Conservation (phyloP, 37 sponge, comb jelly and placozoan species). For the Cliona cf. orientalis region DNA sequence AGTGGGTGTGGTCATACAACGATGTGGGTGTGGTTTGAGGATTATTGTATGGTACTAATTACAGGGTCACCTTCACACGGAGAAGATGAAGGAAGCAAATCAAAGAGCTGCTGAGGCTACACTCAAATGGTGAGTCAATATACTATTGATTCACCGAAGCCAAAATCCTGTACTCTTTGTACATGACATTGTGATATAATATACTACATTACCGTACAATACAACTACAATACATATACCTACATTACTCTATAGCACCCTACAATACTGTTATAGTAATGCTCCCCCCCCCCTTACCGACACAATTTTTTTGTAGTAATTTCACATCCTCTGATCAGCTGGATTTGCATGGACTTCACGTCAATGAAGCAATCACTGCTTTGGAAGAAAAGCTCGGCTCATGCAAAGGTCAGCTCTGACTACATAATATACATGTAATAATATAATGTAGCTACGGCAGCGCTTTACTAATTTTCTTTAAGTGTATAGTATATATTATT, state of each 20-base stretch:
- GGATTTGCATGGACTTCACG: constrained; percentile 85
- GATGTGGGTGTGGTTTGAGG: not conserved
- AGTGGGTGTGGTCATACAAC: too few species aligned
- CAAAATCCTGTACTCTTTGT: not conserved
- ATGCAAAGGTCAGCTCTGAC: too few species aligned
- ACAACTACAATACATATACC: too few species aligned
- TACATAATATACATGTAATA: too few species aligned
- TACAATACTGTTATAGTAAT: too few species aligned
- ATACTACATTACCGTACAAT: too few species aligned
- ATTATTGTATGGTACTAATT: not conserved
- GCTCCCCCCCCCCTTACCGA: not conserved
- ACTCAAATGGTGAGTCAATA: not conserved
- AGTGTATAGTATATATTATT: not conserved
- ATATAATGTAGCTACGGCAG: too few species aligned
- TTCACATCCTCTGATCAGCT: constrained; percentile 17
- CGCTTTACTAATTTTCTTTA: too few species aligned
- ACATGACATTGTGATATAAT: too few species aligned
- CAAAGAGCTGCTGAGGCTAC: constrained; percentile 57
- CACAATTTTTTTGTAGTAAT: constrained; percentile 12
- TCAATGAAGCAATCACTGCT: constrained; percentile 73
- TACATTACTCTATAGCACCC: too few species aligned
- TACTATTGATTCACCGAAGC: not conserved
- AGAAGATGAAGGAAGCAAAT: constrained; percentile 86
- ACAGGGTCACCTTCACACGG: constrained; percentile 73
- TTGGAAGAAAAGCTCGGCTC: constrained; percentile 55